Base-by-base conservation (phyloP, 2,113 vertebrate species). In the Pelecanoides urinatrix region DNA sequence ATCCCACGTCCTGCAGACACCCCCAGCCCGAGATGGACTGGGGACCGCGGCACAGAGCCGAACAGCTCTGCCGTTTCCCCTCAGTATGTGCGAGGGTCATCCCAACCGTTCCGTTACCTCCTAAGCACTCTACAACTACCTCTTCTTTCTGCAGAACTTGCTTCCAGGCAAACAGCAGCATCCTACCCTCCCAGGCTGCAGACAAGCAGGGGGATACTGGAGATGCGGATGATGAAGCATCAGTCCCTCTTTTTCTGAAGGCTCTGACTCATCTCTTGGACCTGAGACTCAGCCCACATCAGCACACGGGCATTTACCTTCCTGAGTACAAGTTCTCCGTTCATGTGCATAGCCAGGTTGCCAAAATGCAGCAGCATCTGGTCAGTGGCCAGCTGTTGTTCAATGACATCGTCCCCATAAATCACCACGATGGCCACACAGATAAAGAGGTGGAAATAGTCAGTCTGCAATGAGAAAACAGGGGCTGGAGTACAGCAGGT, bases 311-410 rank as follows among this genome's bases (percentile, higher is more conserved):
- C 40, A 59, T 56, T 95, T 96, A 99, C 99, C 99, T 99, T 99
- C 92, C 99, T 98, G 93, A 99, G 99, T 47, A 99, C 99, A 44
- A 99, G 98, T 38, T 99, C 99, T 70, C 99, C 99, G 4, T 99
- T 99, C 99, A 99, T 99, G 98, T 99, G 99, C 99, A 99, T 99
- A 94, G 99, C 99, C 96, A 99, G 98, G 98, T 99, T 99, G 93
- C 99, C 97, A 45, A 99, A 99, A 97, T 99, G 99, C 82, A 99
- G 98, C 96, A 99, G 97, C 99, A 99, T 99, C 98, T 99, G 99
- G 98, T 99, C 99, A 0, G 99, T 99, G 88, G 99, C 98, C 81
- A 99, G 98, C 96, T 99, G 99, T 76, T 99, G 99, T 59, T 99
- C 99, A 1, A 99, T 98, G 92, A 99, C 99, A 1, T 99, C 99